These are phyloP conservation scores for Micrasema minimum DNA, from an alignment of 1,140 invertebrate genomes.

Conservation along the genomic window DNA sequence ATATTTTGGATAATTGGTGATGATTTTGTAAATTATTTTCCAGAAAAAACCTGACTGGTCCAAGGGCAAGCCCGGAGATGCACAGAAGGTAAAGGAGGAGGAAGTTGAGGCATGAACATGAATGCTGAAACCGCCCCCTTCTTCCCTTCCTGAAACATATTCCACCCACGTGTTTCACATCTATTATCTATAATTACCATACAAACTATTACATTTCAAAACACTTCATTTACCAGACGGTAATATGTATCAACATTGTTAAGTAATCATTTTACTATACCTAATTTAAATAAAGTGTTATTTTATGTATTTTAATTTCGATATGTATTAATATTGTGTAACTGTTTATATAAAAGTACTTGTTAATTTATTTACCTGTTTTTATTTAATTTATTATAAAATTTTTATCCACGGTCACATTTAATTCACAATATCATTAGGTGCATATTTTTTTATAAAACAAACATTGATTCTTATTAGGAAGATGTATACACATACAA, in stretches of 20 bases:
- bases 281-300: constrained; percentile 41
- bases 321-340: constrained; percentile 45
- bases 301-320: constrained; percentile 40
- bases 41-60: constrained; percentile 93
- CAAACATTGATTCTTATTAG: constrained; percentile 8
- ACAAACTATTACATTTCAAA: constrained; percentile 45
- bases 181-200: constrained; percentile 34
- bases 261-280: constrained; percentile 29
- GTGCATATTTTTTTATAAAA: constrained; percentile 25
- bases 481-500: constrained; percentile 1
- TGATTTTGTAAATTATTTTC: constrained; percentile 57
- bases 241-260: constrained; percentile 38
- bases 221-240: constrained; percentile 22
- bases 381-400: constrained; percentile 20
- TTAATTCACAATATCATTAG: neutral
- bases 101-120: constrained; percentile 81
- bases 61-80: constrained; percentile 83
- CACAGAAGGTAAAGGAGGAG: constrained; percentile 88
- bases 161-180: constrained; percentile 52
- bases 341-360: constrained; percentile 44
- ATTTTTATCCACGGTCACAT: neutral
- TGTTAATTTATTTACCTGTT: constrained; percentile 33
- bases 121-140: constrained; percentile 54
- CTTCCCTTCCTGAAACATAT: constrained; percentile 51
- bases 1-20: too few species aligned